Base-by-base conservation (phyloP, 2,888 invertebrate species). In the Microdon myrmicae region DNA sequence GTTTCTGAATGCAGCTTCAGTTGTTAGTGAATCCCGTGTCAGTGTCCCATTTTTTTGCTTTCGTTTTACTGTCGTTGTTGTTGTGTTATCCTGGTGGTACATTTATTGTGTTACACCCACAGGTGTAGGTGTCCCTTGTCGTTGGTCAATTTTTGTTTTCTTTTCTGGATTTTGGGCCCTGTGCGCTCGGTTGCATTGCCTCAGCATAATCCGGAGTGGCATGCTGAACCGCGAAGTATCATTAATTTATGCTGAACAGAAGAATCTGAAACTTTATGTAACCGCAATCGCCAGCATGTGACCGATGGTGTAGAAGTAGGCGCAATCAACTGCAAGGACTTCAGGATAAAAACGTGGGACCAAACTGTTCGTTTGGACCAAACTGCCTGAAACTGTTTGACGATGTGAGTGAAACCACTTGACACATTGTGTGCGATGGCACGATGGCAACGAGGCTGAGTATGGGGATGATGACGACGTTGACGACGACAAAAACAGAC, bases 261-360 rank as follows among this genome's bases (percentile, higher is more conserved):
- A 51, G 64, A 64, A 58, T 58, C 64, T 64, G 58, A 47, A 64
- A 64, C 58, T 58, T 64, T 58, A 64, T 64, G 47, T 58, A 53
- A 64, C 58, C 64, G 14, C 58, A 56, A 22, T 38, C 32, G 44
- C 28, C n/a, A n/a, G n/a, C n/a, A n/a, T n/a, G n/a, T n/a, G n/a
- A n/a, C n/a, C n/a, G n/a, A n/a, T n/a, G n/a, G n/a, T n/a, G n/a
- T n/a, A n/a, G n/a, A n/a, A n/a, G n/a, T n/a, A n/a, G n/a, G n/a
- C n/a, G n/a, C n/a, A n/a, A n/a, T n/a, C n/a, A n/a, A n/a, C n/a
- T n/a, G n/a, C n/a, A n/a, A n/a, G n/a, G n/a, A n/a, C n/a, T n/a
- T n/a, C n/a, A n/a, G n/a, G n/a, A n/a, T n/a, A n/a, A n/a, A n/a
- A n/a, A n/a, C n/a, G n/a, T n/a, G n/a, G n/a, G n/a, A n/a, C n/a